phyloP scores from a whole-genome alignment of 1,140 invertebrate genomes.

The Semibalanus balanoides region DNA sequence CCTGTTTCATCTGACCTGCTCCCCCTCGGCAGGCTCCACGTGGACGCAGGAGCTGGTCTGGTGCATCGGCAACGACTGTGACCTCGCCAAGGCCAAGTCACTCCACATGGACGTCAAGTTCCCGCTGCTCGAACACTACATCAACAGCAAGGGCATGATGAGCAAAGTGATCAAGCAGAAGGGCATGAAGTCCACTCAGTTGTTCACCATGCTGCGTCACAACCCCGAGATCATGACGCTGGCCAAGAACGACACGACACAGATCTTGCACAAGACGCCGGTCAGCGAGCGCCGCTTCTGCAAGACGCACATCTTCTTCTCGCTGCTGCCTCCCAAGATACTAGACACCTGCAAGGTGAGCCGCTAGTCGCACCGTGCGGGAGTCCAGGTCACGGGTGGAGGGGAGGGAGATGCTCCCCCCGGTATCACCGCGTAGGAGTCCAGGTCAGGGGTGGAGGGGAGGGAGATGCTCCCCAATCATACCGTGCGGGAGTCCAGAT shows the following conservation, averaged over 20 bases:
- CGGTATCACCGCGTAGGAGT: too few relatives aligned
- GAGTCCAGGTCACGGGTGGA: too few relatives aligned
- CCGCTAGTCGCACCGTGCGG: too few relatives aligned
- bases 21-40: conserved; percentile 14
- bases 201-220: conserved; percentile 20
- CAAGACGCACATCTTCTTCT: conserved; percentile 35
- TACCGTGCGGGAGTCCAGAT: too few relatives aligned
- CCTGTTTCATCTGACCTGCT: too few relatives aligned
- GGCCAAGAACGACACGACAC: conserved; percentile 11
- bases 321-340: conserved; percentile 27
- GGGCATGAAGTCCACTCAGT: conserved; percentile 9
- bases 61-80: conserved; percentile 10
- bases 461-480: too few relatives aligned
- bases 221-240: conserved; percentile 14
- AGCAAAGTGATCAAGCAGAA: conserved; percentile 2
- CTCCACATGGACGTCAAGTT: not conserved
- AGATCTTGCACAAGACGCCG: conserved; percentile 21
- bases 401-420: too few relatives aligned
- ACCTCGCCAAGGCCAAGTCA: not conserved
- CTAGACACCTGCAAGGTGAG: not conserved
- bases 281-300: conserved; percentile 29
- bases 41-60: conserved; percentile 20
- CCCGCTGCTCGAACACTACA: not conserved
- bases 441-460: too few relatives aligned
- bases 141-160: not conserved